These are phyloP conservation scores for Podargus strigoides DNA, from an alignment of 2,797 vertebrate genomes.

Conservation along the genomic window DNA sequence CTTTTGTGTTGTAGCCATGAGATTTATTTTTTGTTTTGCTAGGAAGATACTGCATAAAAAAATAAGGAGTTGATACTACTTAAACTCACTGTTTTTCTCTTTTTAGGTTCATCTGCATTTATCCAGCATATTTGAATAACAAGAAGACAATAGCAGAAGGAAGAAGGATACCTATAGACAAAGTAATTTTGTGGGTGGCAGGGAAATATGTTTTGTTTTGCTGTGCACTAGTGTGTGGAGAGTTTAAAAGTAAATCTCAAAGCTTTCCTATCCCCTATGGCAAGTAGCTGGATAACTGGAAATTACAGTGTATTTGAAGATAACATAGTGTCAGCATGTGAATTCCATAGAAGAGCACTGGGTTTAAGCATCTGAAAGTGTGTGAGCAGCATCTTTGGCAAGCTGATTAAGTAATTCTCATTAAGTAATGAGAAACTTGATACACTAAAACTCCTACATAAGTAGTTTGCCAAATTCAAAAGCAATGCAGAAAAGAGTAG, in stretches of 20 bases:
- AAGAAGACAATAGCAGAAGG: slow-evolving; percentile 96
- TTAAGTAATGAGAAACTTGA: background rate
- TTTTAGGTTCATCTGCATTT: slow-evolving; percentile 90
- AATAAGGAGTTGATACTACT: background rate
- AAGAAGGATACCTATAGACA: slow-evolving; percentile 86
- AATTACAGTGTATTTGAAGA: background rate
- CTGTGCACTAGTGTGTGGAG: background rate
- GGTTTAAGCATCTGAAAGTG: background rate
- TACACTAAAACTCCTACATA: background rate
- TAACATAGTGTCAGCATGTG: background rate
- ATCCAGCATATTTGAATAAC: slow-evolving; percentile 93
- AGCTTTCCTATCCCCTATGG: background rate
- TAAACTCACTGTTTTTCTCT: background rate
- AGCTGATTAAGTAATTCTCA: too few relatives aligned
- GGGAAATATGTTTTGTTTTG: background rate
- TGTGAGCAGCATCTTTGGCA: background rate
- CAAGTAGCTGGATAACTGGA: background rate
- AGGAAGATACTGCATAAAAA: background rate
- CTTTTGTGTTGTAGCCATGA: background rate
- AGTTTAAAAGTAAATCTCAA: background rate
- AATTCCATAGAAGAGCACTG: background rate
- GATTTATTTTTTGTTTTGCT: background rate
- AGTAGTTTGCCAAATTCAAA: background rate
- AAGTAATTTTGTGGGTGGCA: slow-evolving; percentile 72
- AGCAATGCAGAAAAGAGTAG: background rate